Conservation (phyloP, 1,140 invertebrate genomes). For the Ceratina calcarata region DNA sequence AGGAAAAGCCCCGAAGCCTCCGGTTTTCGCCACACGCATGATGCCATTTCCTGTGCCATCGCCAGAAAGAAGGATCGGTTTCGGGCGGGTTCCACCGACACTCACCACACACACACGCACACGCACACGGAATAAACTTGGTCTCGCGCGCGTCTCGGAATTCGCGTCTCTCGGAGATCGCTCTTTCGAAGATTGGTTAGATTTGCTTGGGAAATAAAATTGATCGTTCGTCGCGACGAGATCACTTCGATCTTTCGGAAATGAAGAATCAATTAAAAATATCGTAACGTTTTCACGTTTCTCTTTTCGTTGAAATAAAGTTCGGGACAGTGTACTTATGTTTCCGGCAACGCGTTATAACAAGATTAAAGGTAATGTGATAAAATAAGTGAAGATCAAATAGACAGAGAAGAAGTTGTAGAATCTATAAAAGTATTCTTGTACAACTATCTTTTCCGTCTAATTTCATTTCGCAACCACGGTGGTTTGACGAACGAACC, state of each 20-base stretch:
- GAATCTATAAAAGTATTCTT: no score
- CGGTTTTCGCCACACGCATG: slow-evolving; percentile 37
- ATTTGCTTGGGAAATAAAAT: slow-evolving; percentile 50
- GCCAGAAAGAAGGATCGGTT: slow-evolving; percentile 13
- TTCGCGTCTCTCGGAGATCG: slow-evolving; percentile 16
- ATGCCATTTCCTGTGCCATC: slow-evolving; percentile 27
- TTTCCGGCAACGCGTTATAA: no score
- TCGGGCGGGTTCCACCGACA: slow-evolving; percentile 24
- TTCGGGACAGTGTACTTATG: neutral
- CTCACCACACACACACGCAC: slow-evolving; percentile 19
- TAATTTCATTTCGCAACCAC: no score
- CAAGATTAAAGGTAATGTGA: no score
- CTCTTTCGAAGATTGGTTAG: slow-evolving; percentile 66
- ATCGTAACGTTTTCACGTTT: neutral
- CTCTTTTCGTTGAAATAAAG: neutral
- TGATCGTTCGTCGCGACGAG: neutral
- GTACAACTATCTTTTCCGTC: no score
- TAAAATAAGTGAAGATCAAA: no score
- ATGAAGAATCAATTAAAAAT: neutral
- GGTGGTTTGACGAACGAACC: no score
- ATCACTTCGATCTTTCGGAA: neutral
- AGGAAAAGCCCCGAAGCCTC: neutral
- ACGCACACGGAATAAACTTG: slow-evolving; percentile 22
- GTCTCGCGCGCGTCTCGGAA: slow-evolving; percentile 1
- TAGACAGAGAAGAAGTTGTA: no score